phyloP scores from a whole-genome alignment of 1,140 invertebrate genomes.

The Whitmania pigra region DNA sequence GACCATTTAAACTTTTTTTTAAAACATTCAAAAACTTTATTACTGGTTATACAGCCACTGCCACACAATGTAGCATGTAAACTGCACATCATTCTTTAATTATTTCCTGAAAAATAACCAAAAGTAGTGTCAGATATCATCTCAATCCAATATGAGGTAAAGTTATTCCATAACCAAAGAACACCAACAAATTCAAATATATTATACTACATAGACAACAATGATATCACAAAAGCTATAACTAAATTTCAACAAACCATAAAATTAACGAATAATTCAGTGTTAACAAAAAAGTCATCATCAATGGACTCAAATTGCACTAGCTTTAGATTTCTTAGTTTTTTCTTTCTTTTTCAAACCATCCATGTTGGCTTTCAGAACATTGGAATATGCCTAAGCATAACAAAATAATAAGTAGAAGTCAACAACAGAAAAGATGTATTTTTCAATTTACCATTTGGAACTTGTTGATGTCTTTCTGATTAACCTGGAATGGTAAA shows the following conservation, averaged over 20 bases:
- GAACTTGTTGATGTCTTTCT: conserved; percentile 70
- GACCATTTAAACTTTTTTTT: too few relatives aligned
- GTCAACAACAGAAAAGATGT: background rate
- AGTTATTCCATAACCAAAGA: background rate
- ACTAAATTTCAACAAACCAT: background rate
- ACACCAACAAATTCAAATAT: background rate
- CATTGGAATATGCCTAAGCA: conserved; percentile 58
- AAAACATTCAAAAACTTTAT: too few relatives aligned
- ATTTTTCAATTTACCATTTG: conserved; percentile 47
- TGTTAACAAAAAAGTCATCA: background rate
- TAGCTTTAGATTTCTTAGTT: conserved; percentile 54
- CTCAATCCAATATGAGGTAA: background rate
- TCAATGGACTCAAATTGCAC: conserved; percentile 4
- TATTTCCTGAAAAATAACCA: too few relatives aligned
- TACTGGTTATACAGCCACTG: too few relatives aligned
- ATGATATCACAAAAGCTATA: too few relatives aligned
- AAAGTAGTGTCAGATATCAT: too few relatives aligned
- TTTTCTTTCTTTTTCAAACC: conserved; percentile 73
- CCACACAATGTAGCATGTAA: too few relatives aligned
- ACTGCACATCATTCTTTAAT: too few relatives aligned
- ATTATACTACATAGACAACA: background rate
- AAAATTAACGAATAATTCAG: background rate
- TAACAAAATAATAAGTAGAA: conserved; percentile 8
- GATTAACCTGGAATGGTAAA: conserved; percentile 49
- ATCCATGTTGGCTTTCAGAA: conserved; percentile 71